phyloP scores from a whole-genome alignment of 2,797 vertebrate genomes.

The Tangara arthus region DNA sequence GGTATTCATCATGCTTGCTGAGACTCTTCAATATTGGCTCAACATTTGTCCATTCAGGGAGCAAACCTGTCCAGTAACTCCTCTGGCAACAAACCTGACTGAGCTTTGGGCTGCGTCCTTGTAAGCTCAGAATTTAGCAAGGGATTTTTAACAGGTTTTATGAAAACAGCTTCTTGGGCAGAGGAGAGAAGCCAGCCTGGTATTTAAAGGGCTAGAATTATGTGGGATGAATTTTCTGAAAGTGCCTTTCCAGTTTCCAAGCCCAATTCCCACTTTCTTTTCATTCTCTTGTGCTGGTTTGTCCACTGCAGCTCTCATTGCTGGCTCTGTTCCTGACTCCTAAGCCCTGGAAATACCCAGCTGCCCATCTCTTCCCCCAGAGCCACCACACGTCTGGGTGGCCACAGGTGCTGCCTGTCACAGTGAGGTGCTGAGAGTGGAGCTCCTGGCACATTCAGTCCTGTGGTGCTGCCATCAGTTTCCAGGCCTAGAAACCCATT shows the following conservation, averaged over 20 bases:
- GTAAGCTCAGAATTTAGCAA: not conserved
- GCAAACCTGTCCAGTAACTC: not conserved
- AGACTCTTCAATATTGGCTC: not conserved
- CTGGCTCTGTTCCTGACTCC: not conserved
- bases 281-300: not conserved
- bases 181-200: not conserved
- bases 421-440: not conserved
- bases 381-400: not conserved
- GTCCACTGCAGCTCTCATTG: not conserved
- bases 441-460: not conserved
- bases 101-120: not conserved
- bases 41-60: not conserved
- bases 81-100: not conserved
- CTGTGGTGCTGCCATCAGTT: not conserved
- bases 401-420: not conserved
- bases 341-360: not conserved
- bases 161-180: not conserved
- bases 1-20: not conserved
- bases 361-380: not conserved
- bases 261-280: not conserved
- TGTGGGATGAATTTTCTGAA: not conserved
- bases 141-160: not conserved
- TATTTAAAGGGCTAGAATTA: not conserved
- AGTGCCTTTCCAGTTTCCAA: not conserved
- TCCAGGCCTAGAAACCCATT: not conserved